Evolutionary conservation across 2,797 vertebrate species (phyloP).

Genomic region (Liasis olivaceus): DNA sequence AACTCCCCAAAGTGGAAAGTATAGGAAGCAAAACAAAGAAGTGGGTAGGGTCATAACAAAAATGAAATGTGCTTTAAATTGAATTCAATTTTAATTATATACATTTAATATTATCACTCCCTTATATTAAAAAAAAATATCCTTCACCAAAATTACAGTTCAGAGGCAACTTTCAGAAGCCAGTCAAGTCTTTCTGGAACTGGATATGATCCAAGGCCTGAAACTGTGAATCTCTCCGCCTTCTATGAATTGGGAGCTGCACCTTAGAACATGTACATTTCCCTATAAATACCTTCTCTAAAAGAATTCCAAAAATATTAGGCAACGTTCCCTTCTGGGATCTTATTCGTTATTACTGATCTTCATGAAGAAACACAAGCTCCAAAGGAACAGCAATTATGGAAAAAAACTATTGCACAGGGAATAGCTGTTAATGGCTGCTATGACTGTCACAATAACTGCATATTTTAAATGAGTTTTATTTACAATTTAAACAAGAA

Average conservation of each 20-base stretch:
- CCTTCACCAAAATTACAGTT: background rate
- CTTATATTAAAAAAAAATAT: background rate
- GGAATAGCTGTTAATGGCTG: background rate
- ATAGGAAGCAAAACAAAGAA: background rate
- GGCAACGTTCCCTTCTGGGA: background rate
- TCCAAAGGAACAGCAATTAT: background rate
- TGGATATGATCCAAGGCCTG: background rate
- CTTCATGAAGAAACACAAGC: background rate
- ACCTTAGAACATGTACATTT: background rate
- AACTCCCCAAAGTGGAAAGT: background rate
- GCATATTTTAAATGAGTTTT: background rate
- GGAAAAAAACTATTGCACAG: background rate
- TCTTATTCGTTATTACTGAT: background rate
- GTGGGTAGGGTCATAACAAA: background rate
- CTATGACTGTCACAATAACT: background rate
- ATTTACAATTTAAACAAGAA: background rate
- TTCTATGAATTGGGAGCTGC: background rate
- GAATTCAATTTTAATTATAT: background rate
- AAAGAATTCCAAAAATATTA: background rate
- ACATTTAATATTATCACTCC: background rate
- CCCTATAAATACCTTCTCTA: background rate
- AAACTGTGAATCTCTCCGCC: background rate
- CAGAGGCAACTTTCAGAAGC: background rate
- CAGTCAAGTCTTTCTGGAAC: background rate
- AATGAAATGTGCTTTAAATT: background rate